phyloP scores from a whole-genome alignment of 2,797 vertebrate genomes.

The Dipus sagitta region DNA sequence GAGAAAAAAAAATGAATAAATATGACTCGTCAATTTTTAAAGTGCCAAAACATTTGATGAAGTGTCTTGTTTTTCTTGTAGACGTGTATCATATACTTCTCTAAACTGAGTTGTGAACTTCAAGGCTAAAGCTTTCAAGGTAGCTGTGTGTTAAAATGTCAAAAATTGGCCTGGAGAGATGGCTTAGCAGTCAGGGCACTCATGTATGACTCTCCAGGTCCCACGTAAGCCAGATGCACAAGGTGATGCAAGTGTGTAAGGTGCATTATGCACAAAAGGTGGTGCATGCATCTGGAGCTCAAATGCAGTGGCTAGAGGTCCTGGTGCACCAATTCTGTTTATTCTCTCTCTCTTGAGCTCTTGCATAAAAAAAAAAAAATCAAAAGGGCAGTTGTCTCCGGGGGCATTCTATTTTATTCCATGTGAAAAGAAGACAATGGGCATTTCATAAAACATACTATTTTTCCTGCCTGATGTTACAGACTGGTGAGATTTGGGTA shows the following conservation, averaged over 20 bases:
- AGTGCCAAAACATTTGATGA: slow-evolving; percentile 12
- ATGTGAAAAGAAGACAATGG: slow-evolving; percentile 37
- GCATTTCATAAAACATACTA: slow-evolving; percentile 23
- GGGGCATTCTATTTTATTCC: background rate
- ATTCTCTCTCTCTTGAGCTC: no score
- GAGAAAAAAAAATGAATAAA: slow-evolving; percentile 48
- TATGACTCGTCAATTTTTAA: slow-evolving; percentile 35
- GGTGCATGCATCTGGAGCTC: no score
- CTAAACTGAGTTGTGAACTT: background rate
- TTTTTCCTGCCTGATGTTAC: slow-evolving; percentile 49
- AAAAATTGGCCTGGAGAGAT: background rate
- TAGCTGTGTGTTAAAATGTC: slow-evolving; percentile 21
- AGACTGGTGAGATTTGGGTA: slow-evolving; percentile 56
- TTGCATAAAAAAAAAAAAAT: no score
- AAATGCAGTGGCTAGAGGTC: no score
- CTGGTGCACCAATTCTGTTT: no score
- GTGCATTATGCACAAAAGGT: no score
- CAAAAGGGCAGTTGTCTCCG: slow-evolving; percentile 16
- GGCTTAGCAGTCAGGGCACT: no score
- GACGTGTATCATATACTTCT: background rate
- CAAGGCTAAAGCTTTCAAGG: slow-evolving; percentile 48
- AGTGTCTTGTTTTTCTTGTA: background rate
- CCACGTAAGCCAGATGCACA: no score
- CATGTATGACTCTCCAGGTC: no score
- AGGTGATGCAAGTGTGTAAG: no score